Conservation (phyloP, 2,888 invertebrate species). For the Eupeodes latifasciatus region DNA sequence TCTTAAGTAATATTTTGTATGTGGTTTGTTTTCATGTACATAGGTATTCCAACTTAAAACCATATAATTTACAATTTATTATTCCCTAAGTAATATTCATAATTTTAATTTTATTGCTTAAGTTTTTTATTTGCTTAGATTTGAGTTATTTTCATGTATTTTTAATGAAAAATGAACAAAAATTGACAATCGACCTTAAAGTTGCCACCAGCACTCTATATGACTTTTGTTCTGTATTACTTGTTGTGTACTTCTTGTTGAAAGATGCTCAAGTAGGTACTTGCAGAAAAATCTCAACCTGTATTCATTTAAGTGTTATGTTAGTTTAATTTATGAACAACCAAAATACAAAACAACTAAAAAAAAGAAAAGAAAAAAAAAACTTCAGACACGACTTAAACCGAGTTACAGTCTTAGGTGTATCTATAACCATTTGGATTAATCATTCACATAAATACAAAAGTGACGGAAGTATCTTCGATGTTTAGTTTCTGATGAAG, state of each 20-base stretch:
- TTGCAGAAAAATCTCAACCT: constrained; percentile 44
- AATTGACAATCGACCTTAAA: neutral
- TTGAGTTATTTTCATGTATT: too few species aligned
- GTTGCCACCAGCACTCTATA: neutral
- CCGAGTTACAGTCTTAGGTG: neutral
- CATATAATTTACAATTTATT: too few species aligned
- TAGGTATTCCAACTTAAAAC: too few species aligned
- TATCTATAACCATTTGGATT: constrained; percentile 18
- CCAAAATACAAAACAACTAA: too few species aligned
- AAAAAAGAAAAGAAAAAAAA: constrained; percentile 12
- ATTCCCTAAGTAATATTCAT: too few species aligned
- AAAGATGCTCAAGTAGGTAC: constrained; percentile 65
- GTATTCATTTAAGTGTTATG: neutral
- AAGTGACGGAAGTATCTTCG: constrained; percentile 72
- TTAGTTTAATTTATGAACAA: neutral
- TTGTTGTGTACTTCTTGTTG: constrained; percentile 46
- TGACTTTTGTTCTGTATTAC: too few species aligned
- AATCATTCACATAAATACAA: constrained; percentile 28
- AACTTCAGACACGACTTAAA: constrained; percentile 38
- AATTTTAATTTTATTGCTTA: too few species aligned
- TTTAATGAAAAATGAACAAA: too few species aligned
- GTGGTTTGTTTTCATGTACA: too few species aligned
- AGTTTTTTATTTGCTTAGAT: too few species aligned
- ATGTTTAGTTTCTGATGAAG: neutral
- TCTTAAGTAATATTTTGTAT: too few species aligned